These are phyloP conservation scores for Terrapene triunguis DNA, from an alignment of 2,113 vertebrate genomes.

Conservation along the genomic window DNA sequence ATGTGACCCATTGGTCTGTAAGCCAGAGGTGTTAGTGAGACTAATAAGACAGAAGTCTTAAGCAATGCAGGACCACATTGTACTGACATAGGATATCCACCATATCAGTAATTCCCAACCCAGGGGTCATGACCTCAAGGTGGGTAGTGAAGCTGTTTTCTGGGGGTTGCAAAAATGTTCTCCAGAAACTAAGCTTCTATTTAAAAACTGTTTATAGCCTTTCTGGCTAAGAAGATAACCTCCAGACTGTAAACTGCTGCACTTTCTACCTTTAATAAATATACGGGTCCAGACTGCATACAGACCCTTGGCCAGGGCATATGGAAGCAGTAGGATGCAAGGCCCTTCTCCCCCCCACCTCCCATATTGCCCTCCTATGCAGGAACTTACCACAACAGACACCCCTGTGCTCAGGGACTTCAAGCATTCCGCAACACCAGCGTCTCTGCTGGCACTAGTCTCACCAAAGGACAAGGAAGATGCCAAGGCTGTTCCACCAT, in stretches of 20 bases:
- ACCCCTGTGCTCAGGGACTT: not conserved
- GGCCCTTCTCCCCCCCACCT: not conserved
- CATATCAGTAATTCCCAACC: slow-evolving; percentile 7
- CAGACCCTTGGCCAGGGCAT: not conserved
- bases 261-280: slow-evolving; percentile 29
- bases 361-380: not conserved
- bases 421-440: not conserved
- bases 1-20: not conserved
- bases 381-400: not conserved
- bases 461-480: not conserved
- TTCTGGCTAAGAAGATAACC: slow-evolving; percentile 59
- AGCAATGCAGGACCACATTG: slow-evolving; percentile 28
- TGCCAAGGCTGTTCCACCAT: not conserved
- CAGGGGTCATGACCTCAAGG: slow-evolving; percentile 29
- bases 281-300: not conserved
- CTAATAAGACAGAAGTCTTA: slow-evolving; percentile 56
- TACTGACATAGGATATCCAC: slow-evolving; percentile 62
- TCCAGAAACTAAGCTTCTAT: slow-evolving; percentile 7
- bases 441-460: not conserved
- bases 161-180: slow-evolving; percentile 28
- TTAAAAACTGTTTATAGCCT: slow-evolving; percentile 68
- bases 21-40: slow-evolving; percentile 29
- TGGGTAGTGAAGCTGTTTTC: slow-evolving; percentile 46
- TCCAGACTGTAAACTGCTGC: slow-evolving; percentile 1
- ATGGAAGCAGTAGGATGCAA: not conserved